Base-by-base conservation (phyloP, 1,140 invertebrate genomes). In the Bombus affinis region DNA sequence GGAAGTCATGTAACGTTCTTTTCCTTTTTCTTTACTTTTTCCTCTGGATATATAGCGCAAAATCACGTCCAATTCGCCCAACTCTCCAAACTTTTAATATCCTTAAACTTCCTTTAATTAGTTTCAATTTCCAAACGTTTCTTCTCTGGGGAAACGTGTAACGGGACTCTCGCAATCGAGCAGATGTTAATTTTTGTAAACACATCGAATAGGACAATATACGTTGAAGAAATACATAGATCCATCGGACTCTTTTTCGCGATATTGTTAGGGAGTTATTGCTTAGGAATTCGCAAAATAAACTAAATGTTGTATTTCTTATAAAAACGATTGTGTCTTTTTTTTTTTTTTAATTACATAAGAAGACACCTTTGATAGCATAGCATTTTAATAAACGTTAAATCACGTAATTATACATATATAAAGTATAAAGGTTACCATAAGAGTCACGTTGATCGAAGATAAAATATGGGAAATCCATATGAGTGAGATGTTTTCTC, bases 261-360 rank as follows among this genome's bases (percentile, higher is more conserved):
- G 89, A 92, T 92, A 91, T 94, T 93, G 94, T 94, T 94, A 93
- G 91, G 93, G 92, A 94, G 94, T 94, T 94, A 94, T 93, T 94
- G 92, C 91, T 94, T 94, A 94, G 92, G 92, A 92, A 92, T 93
- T 84, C 92, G 93, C 93, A 94, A 93, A 94, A 94, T 92, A 93
- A 93, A 95, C 91, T 94, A 86, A 94, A 94, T 93, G 93, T 94
- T 94, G 94, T 95, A 94, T 94, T 94, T 94, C 94, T 95, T 94
- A 94, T 94, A 94, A 81, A 53, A 85, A 66, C 68, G 71, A 70
- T 80, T 85, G 80, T 72, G 76, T 86, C 79, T 80, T 77, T 53
- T 88, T 86, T 80, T 80, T 87, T 85, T 86, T 88, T 72, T 57
- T 47, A 22, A 83, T 80, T 85, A 80, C 66, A 83, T 53, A 62